phyloP scores from a whole-genome alignment of 2,888 invertebrate genomes.

The Eupithecia inturbata region DNA sequence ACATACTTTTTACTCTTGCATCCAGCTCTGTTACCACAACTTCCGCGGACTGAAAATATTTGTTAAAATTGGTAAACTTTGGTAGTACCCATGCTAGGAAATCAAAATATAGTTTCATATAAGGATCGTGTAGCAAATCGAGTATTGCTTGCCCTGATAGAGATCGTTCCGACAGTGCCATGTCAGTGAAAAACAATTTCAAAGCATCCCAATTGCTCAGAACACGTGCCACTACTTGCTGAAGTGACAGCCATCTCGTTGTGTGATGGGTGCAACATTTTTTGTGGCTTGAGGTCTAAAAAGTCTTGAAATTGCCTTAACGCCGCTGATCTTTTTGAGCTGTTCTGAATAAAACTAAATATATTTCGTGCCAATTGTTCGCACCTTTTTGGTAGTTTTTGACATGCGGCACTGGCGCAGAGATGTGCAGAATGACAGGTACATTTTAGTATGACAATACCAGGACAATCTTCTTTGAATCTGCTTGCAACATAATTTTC shows the following conservation, averaged over 20 bases:
- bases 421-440: background rate
- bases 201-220: slow-evolving; percentile 10
- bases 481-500: slow-evolving; percentile 1
- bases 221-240: slow-evolving; percentile 9
- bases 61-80: background rate
- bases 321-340: background rate
- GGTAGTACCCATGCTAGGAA: background rate
- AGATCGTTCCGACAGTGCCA: slow-evolving; percentile 1
- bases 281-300: background rate
- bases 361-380: background rate
- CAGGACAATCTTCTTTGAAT: background rate
- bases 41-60: background rate
- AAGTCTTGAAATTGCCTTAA: background rate
- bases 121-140: background rate
- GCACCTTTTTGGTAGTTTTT: background rate
- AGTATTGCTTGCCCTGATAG: background rate
- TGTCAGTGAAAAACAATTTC: slow-evolving; percentile 12
- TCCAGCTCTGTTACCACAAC: slow-evolving; percentile 1
- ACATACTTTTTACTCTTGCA: background rate
- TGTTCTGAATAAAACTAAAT: background rate
- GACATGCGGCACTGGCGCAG: background rate
- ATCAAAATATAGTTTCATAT: slow-evolving; percentile 1
- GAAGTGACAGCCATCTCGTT: slow-evolving; percentile 21
- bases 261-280: slow-evolving; percentile 19
- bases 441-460: background rate